Evolutionary conservation across 2,797 vertebrate genomes (phyloP), one percentile per base, ranked within the genome.

Genomic region (Fundulus diaphanus): DNA sequence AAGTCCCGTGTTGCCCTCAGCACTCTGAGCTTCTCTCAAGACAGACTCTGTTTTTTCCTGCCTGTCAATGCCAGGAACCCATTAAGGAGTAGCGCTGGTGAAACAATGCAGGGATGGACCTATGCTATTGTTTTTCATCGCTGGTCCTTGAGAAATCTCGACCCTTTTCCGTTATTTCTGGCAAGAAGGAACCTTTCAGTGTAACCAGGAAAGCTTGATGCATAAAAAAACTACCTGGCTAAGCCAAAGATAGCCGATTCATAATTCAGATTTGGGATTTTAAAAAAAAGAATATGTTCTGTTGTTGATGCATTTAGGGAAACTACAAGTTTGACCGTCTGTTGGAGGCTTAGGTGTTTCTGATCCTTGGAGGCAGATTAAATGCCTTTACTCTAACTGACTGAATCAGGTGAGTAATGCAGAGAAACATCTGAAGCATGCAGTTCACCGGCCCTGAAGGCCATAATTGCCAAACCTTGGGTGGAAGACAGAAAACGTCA

Each of bases 31-130:
- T 88, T 81, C 74, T 87, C 85, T 87, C 84, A 89, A 51, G 59
- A 76, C 85, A 84, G 68, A 48, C 78, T 85, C n/a, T 93, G 90
- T 93, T 94, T 93, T 94, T 94, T 94, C 93, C 92, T 93, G 87
- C 87, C 83, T 89, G 87, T 90, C 92, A 92, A 93, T 92, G 86
- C 87, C 90, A 91, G 93, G 89, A 94, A 93, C 92, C 82, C 87
- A 88, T 94, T 92, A 90, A 88, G 90, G 82, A 87, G 86, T 85
- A 81, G 82, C 77, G 73, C 77, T 75, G 72, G 82, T 84, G 88
- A 82, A 89, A 92, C 91, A 94, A 92, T 92, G 84, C 54, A 56
- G 87, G 90, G 91, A 93, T 93, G 91, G 91, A 90, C 89, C 78
- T 67, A 7, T 54, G 78, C 80, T 76, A 90, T 94, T 94, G 90